Base-by-base conservation (phyloP, 1,140 invertebrate species). In the Fopius arisanus region DNA sequence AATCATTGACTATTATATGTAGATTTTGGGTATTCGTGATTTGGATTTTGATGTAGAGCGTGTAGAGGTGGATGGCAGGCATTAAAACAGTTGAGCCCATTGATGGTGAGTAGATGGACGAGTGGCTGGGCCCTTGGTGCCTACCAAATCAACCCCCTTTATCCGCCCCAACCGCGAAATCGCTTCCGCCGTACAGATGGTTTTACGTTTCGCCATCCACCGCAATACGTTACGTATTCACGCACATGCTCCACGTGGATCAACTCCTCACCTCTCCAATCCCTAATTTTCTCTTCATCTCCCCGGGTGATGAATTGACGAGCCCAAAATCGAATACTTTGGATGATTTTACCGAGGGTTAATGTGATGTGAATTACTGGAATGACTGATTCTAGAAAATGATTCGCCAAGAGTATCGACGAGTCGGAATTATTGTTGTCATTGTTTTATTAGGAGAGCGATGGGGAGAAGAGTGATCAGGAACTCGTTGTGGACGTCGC, bases 401-500 rank as follows among this genome's bases (percentile, higher is more conserved):
- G n/a, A n/a, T n/a, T n/a, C n/a, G n/a, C n/a, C n/a, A n/a, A n/a
- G n/a, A n/a, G n/a, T n/a, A n/a, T n/a, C n/a, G n/a, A n/a, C n/a
- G n/a, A n/a, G n/a, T n/a, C n/a, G n/a, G n/a, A n/a, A 65, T 66
- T 37, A 28, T 74, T 14, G 31, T 40, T 67, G 19, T 71, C 23
- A 75, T 77, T 79, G 80, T 68, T 72, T 67, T 90, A 91, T 72
- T 86, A 94, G 92, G 92, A 94, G 68, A 94, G 92, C 85, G 93
- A 94, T 83, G 93, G 91, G 2, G 93, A 94, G 81, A 94, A 94
- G 82, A 95, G 94, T 86, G 94, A 95, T 82, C 94, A 96, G 87
- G 96, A 97, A 82, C 88, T 97, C 70, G 96, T 97, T 63, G 96
- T 97, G 26, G 96, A 97, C 87, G 96, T 96, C 62, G 94, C 94